Conservation (phyloP, 2,888 invertebrate genomes). For the Cremastinae sp. region DNA sequence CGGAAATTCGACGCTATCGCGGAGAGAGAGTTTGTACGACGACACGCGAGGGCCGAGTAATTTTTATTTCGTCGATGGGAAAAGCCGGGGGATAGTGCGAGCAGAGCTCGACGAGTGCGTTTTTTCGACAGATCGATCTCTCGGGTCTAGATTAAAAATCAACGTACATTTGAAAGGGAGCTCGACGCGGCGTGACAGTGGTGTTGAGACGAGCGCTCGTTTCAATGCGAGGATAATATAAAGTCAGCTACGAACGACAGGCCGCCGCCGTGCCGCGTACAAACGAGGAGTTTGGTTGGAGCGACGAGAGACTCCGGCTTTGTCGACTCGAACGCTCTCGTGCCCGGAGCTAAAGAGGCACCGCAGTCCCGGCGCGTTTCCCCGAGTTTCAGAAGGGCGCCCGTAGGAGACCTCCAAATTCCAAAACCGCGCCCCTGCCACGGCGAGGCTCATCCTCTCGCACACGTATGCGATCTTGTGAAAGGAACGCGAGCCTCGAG, state of each 20-base stretch:
- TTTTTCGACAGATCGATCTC: conserved; percentile 53
- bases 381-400: conserved; percentile 5
- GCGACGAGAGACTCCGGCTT: conserved; percentile 21
- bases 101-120: conserved; percentile 4
- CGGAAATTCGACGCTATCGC: neutral
- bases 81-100: neutral
- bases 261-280: conserved; percentile 13
- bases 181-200: conserved; percentile 13
- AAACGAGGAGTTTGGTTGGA: conserved; percentile 5
- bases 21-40: neutral
- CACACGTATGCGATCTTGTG: conserved; percentile 13
- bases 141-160: conserved; percentile 50
- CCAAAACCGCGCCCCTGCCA: too few species aligned
- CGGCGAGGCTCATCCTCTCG: neutral
- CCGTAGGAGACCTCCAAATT: neutral
- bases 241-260: conserved; percentile 35
- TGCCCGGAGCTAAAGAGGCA: conserved; percentile 45
- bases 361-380: conserved; percentile 18
- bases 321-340: conserved; percentile 43
- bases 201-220: conserved; percentile 24
- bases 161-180: conserved; percentile 31
- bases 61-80: conserved; percentile 21
- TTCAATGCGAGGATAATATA: conserved; percentile 39
- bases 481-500: conserved; percentile 45
- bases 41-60: conserved; percentile 22